Percentiles rank a stretch among this genome's conserved stretches.
Conservation (phyloP, 2,888 invertebrate species). For the Noctua janthina region DNA sequence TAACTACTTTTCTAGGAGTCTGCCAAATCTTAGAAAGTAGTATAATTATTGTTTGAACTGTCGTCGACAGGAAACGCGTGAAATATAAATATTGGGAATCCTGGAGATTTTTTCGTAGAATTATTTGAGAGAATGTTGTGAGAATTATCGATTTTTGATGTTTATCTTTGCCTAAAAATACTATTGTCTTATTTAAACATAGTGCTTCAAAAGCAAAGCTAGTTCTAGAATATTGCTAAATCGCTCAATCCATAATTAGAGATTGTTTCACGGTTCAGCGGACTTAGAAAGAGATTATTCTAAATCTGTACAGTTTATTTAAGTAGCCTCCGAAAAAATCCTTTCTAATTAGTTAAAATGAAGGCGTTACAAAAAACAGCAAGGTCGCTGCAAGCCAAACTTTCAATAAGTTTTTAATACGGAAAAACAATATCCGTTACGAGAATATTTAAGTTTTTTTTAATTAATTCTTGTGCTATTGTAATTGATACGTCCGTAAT, state of each 20-base stretch:
- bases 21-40: neutral
- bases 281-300: slow-evolving; percentile 28
- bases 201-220: neutral
- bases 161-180: neutral
- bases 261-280: slow-evolving; percentile 35
- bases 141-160: neutral
- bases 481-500: slow-evolving; percentile 15
- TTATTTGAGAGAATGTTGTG: too few relatives aligned
- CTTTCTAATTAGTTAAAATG: slow-evolving; percentile 65
- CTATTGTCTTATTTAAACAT: neutral
- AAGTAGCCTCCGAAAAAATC: slow-evolving; percentile 42
- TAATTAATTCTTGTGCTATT: slow-evolving; percentile 45
- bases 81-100: neutral
- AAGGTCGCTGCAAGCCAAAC: slow-evolving; percentile 69
- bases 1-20: neutral
- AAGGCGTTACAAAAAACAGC: slow-evolving; percentile 53
- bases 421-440: slow-evolving; percentile 70
- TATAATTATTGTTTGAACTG: neutral
- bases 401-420: slow-evolving; percentile 68
- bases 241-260: slow-evolving; percentile 5
- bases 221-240: neutral
- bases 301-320: slow-evolving; percentile 42
- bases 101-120: neutral
- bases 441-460: slow-evolving; percentile 43
- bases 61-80: neutral